Evolutionary conservation across 2,888 invertebrate species (phyloP).

Genomic region (Acrocera orbiculus): DNA sequence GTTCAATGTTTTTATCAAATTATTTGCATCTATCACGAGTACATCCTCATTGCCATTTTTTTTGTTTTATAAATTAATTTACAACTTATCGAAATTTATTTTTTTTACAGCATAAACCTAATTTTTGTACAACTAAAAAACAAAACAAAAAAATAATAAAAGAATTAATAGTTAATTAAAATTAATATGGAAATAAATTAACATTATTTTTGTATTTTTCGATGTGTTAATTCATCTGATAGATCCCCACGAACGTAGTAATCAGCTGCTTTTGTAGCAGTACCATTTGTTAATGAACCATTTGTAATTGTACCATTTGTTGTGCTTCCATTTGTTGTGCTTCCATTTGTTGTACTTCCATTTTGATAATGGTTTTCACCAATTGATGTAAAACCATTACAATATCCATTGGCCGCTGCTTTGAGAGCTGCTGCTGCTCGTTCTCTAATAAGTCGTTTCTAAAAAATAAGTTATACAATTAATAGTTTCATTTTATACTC

Average conservation of each 20-base stretch:
- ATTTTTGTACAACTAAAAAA: constrained; percentile 12
- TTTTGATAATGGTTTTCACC: constrained; percentile 1
- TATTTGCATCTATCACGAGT: no score
- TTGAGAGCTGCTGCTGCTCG: not conserved
- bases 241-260: constrained; percentile 16
- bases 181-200: constrained; percentile 10
- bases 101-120: constrained; percentile 12
- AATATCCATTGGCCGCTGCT: constrained; percentile 8
- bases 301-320: constrained; percentile 15
- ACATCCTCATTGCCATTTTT: no score
- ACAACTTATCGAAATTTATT: no score
- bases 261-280: constrained; percentile 14
- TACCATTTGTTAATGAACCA: constrained; percentile 13
- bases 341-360: constrained; percentile 9
- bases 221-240: constrained; percentile 25
- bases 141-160: constrained; percentile 7
- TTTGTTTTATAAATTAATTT: no score
- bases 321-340: constrained; percentile 20
- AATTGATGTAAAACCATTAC: constrained; percentile 7
- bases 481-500: no score
- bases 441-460: constrained; percentile 4
- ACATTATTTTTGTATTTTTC: constrained; percentile 31
- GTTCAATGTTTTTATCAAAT: no score
- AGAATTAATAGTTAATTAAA: constrained; percentile 1
- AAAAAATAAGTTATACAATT: constrained; percentile 1